These are phyloP conservation scores for Sinhomidia bicolor DNA, from an alignment of 2,888 invertebrate species.

Conservation along the genomic window DNA sequence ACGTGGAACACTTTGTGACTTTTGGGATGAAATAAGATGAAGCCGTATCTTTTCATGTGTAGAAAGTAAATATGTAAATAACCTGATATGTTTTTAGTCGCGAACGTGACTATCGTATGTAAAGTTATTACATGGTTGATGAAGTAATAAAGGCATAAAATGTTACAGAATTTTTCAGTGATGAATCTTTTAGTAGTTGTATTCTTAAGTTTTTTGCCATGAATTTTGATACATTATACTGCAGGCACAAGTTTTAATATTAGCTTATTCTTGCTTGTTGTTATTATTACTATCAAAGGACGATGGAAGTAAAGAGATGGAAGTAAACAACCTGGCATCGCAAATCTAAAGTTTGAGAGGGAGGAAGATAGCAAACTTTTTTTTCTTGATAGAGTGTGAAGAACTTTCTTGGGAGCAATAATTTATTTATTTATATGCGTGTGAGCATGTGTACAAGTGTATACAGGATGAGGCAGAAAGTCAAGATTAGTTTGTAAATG, in stretches of 20 bases:
- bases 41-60: neutral
- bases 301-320: neutral
- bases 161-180: too few relatives aligned
- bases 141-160: neutral
- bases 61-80: neutral
- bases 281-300: neutral
- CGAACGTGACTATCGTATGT: neutral
- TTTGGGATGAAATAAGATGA: too few relatives aligned
- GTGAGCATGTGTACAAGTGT: neutral
- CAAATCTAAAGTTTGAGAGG: neutral
- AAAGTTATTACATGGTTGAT: neutral
- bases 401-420: constrained; percentile 27
- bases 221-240: too few relatives aligned
- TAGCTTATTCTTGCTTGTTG: neutral
- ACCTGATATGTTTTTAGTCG: neutral
- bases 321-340: neutral
- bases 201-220: too few relatives aligned
- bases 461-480: constrained; percentile 10
- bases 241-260: constrained; percentile 1
- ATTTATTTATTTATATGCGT: neutral
- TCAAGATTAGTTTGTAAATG: neutral
- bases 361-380: neutral
- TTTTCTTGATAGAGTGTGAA: neutral
- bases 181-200: too few relatives aligned
- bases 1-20: too few relatives aligned